A percentile compares a stretch with the other conserved stretches of the same genome.
These are phyloP conservation scores for Erythrocercus mccallii DNA, from an alignment of 2,113 vertebrate species.

Conservation along the genomic window DNA sequence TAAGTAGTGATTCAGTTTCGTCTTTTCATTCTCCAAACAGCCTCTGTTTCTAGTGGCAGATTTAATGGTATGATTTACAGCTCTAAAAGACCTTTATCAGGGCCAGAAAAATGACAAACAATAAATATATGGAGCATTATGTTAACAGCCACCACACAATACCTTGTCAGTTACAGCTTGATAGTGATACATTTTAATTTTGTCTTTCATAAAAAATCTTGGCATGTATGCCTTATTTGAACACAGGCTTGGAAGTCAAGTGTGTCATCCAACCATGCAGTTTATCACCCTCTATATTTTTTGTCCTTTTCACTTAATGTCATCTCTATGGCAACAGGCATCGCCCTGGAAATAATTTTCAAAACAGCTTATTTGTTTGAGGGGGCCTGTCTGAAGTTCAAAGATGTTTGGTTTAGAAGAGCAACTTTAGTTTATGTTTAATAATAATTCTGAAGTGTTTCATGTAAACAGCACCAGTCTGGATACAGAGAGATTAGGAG, in stretches of 20 bases:
- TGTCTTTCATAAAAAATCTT: conserved; percentile 85
- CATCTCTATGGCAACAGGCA: conserved; percentile 90
- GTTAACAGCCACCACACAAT: conserved; percentile 82
- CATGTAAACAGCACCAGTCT: conserved; percentile 62
- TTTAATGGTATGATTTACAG: conserved; percentile 89
- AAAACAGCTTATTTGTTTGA: conserved; percentile 84
- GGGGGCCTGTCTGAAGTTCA: conserved; percentile 73
- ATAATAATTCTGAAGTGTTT: conserved; percentile 78
- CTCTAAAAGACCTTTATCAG: conserved; percentile 75
- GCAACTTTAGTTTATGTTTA: conserved; percentile 80
- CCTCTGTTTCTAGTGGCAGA: conserved; percentile 77
- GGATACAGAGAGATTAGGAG: conserved; percentile 41
- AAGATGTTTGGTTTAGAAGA: conserved; percentile 80
- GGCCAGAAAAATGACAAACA: conserved; percentile 89
- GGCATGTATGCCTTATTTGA: conserved; percentile 77
- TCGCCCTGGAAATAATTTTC: conserved; percentile 85
- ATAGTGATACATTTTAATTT: conserved; percentile 87
- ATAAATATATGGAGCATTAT: conserved; percentile 84
- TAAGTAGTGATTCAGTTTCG: conserved; percentile 76
- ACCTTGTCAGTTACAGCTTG: conserved; percentile 80
- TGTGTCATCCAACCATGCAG: conserved; percentile 80
- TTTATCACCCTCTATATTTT: conserved; percentile 89
- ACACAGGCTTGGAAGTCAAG: conserved; percentile 83
- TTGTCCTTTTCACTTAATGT: conserved; percentile 88
- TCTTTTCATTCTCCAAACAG: conserved; percentile 58